These are phyloP conservation scores for Pygoscelis antarcticus DNA, from an alignment of 2,113 vertebrate species.

Conservation along the genomic window DNA sequence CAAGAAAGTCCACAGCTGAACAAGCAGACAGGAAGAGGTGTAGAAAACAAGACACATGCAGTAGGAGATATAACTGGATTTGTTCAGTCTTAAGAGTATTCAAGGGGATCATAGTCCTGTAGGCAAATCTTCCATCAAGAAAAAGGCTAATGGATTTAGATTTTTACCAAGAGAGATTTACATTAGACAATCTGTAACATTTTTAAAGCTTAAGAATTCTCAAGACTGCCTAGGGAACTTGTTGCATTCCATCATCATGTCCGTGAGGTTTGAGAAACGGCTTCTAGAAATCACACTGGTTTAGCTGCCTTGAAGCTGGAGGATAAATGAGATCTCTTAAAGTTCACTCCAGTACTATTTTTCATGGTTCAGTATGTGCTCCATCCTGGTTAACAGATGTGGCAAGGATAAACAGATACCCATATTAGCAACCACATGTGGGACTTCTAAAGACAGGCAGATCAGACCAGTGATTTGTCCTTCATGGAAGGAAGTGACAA, in stretches of 20 bases:
- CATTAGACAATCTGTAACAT: neutral
- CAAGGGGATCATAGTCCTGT: neutral
- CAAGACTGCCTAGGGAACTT: neutral
- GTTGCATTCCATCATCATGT: neutral
- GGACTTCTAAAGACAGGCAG: neutral
- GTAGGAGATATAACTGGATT: neutral
- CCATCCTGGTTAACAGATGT: neutral
- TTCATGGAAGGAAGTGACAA: neutral
- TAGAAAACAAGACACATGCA: neutral
- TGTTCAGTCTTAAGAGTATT: neutral
- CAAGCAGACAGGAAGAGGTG: neutral
- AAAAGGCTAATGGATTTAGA: neutral
- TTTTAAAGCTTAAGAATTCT: neutral
- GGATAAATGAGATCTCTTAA: neutral
- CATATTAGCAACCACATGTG: fast-evolving
- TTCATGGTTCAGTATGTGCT: neutral
- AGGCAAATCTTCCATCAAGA: neutral
- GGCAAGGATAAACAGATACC: neutral
- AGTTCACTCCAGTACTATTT: neutral
- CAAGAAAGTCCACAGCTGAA: neutral
- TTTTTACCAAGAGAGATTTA: neutral
- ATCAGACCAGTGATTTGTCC: neutral
- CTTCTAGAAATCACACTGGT: neutral
- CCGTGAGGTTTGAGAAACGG: neutral
- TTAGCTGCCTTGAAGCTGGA: neutral